These are phyloP conservation scores for Pseudomyrmex gracilis DNA, from an alignment of 1,140 invertebrate genomes.

Conservation along the genomic window DNA sequence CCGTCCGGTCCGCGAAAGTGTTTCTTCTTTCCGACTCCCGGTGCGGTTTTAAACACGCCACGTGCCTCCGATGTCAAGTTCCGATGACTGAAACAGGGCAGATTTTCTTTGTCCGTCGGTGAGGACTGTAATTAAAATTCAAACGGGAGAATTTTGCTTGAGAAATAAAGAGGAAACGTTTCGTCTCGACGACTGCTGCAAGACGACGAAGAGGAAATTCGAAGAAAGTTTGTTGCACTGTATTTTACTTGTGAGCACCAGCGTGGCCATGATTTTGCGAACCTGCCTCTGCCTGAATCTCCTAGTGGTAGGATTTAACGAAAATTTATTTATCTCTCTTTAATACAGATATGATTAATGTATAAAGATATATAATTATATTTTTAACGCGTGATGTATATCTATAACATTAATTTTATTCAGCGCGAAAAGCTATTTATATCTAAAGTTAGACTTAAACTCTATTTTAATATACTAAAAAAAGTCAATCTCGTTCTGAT, in stretches of 20 bases:
- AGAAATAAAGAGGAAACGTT: conserved; percentile 37
- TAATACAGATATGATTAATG: not conserved
- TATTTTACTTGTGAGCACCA: not conserved
- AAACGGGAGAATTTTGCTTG: conserved; percentile 21
- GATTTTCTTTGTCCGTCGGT: conserved; percentile 10
- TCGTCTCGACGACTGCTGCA: not conserved
- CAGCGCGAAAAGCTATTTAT: not conserved
- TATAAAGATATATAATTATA: not conserved
- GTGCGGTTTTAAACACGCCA: conserved; percentile 7
- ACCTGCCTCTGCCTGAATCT: conserved; percentile 53
- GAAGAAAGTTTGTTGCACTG: conserved; percentile 1
- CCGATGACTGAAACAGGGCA: not conserved
- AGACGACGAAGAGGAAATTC: conserved; percentile 34
- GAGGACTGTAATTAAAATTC: conserved; percentile 24
- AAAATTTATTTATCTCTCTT: not conserved
- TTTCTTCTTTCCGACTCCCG: not conserved
- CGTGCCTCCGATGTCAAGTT: not conserved
- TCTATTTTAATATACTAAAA: no score
- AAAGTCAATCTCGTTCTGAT: no score
- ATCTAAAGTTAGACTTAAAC: not conserved
- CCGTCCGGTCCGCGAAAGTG: conserved; percentile 22
- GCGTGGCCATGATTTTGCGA: conserved; percentile 58
- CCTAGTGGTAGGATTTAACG: conserved; percentile 59
- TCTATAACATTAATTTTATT: not conserved
- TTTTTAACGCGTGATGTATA: no score